A percentile compares a stretch with the other conserved stretches of the same genome.
Conservation (phyloP, 2,113 vertebrate species). For the Rhynchopsitta pachyrhyncha region DNA sequence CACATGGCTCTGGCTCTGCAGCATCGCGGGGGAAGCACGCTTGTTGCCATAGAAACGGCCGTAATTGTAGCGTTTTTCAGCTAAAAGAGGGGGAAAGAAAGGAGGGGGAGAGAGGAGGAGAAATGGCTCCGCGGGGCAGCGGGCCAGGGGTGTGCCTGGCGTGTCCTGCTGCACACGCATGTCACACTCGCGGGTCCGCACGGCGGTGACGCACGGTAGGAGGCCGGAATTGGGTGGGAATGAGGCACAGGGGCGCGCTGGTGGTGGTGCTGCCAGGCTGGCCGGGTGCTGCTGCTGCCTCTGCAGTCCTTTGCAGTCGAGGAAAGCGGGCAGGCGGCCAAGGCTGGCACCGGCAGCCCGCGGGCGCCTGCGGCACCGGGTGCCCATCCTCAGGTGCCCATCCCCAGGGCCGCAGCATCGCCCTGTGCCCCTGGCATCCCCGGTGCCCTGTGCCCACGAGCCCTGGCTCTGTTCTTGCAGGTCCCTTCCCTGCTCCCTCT, state of each 20-base stretch:
- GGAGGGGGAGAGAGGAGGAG: background rate
- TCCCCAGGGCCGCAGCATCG: rapidly evolving
- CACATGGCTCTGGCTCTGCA: constrained; percentile 70
- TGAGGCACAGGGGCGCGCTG: background rate
- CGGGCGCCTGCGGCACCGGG: background rate
- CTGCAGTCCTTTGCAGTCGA: constrained; percentile 48
- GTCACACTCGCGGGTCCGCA: rapidly evolving
- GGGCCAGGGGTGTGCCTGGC: rapidly evolving
- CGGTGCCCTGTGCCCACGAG: rapidly evolving
- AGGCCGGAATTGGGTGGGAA: background rate
- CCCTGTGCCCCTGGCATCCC: rapidly evolving
- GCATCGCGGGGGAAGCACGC: constrained; percentile 72
- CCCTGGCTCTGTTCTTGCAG: background rate
- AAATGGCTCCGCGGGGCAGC: background rate
- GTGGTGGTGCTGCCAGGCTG: background rate
- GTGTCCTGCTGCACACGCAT: background rate
- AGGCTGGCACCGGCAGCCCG: background rate
- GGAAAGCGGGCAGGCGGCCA: background rate
- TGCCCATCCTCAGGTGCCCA: background rate
- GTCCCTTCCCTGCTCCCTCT: background rate
- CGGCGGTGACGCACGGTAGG: rapidly evolving
- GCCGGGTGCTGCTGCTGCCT: background rate
- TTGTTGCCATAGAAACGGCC: constrained; percentile 70
- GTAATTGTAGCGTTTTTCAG: constrained; percentile 59
- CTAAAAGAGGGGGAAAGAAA: constrained; percentile 9